A percentile compares a stretch with the other conserved stretches of the same genome.
Conservation (phyloP, 1,140 invertebrate species). For the Scylla paramamosain region DNA sequence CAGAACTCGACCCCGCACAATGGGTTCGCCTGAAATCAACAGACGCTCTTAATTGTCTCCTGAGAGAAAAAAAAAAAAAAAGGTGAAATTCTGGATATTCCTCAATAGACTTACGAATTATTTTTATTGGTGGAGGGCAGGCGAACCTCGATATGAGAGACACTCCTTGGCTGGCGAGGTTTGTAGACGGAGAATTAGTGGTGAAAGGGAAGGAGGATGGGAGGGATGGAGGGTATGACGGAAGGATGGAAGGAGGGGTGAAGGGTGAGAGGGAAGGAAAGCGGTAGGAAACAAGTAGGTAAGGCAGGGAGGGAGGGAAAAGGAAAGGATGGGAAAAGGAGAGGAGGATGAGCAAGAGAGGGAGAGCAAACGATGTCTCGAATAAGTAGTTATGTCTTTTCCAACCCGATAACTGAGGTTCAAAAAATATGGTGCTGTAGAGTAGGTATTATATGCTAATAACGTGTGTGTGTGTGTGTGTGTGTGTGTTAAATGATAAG, state of each 20-base stretch:
- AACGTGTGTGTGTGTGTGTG: too few relatives aligned
- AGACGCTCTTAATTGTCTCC: constrained; percentile 47
- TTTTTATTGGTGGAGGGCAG: constrained; percentile 47
- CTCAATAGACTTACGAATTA: constrained; percentile 52
- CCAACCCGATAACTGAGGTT: too few relatives aligned
- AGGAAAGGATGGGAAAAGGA: neutral
- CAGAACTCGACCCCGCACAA: constrained; percentile 36
- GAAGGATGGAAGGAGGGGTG: neutral
- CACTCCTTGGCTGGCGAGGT: neutral
- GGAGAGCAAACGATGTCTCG: neutral
- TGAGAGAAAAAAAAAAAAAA: constrained; percentile 44
- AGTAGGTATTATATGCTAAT: too few relatives aligned
- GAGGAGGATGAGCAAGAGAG: neutral
- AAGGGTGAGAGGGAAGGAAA: too few relatives aligned
- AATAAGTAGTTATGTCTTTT: too few relatives aligned
- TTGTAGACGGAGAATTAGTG: neutral
- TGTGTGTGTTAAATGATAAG: too few relatives aligned
- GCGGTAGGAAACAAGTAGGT: too few relatives aligned
- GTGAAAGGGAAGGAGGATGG: neutral
- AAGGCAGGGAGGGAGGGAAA: too few relatives aligned
- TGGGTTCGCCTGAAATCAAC: constrained; percentile 50
- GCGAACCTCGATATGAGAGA: constrained; percentile 27
- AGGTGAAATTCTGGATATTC: constrained; percentile 68
- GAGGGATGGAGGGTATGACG: neutral
- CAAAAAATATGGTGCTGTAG: too few relatives aligned